Conservation (phyloP, 2,113 vertebrate genomes). For the Campylomormyrus numenius region DNA sequence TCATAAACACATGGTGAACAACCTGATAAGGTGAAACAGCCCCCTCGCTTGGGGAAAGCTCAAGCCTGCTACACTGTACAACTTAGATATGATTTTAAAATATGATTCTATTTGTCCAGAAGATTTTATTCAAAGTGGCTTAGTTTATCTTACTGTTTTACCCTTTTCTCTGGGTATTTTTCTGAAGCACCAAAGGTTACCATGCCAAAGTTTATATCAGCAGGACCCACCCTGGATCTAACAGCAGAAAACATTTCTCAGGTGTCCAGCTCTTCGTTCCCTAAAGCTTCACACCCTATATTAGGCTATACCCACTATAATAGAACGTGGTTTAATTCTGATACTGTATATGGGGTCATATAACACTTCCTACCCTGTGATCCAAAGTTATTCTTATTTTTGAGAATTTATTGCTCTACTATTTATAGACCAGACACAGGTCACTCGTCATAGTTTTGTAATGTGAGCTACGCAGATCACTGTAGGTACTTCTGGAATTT, state of each 20-base stretch:
- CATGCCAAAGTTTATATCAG: not conserved
- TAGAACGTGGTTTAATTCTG: not conserved
- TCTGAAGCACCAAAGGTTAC: not conserved
- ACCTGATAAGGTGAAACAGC: not conserved
- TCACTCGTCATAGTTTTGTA: not conserved
- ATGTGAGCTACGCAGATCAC: not conserved
- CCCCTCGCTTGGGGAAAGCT: not conserved
- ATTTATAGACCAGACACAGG: not conserved
- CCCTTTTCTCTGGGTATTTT: not conserved
- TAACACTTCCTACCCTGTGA: not conserved
- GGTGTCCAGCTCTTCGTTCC: not conserved
- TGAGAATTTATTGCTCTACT: not conserved
- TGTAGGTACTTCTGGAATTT: not conserved
- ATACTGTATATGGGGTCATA: not conserved
- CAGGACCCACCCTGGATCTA: not conserved
- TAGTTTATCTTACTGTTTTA: not conserved
- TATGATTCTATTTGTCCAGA: not conserved
- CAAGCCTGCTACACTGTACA: not conserved
- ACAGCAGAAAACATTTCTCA: not conserved
- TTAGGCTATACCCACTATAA: not conserved
- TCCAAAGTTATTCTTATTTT: not conserved
- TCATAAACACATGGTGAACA: slow-evolving; percentile 9
- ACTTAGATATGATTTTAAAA: not conserved
- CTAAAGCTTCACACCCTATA: not conserved
- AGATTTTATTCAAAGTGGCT: not conserved